phyloP scores from a whole-genome alignment of 1,140 invertebrate species.

The Drosophila sulfurigaster region DNA sequence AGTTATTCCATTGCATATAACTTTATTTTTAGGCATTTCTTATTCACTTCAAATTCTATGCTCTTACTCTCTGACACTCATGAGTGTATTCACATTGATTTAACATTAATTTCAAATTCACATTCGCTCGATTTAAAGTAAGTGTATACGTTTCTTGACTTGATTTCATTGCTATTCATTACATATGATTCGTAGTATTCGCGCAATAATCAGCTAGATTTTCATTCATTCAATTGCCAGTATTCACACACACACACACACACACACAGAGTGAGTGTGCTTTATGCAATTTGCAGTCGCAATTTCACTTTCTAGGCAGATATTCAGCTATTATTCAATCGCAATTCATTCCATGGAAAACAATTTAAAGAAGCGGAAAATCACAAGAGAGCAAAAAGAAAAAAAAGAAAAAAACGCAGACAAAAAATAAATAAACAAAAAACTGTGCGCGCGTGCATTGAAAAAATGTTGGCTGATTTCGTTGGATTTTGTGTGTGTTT shows the following conservation, averaged over 20 bases:
- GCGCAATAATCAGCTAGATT: not conserved
- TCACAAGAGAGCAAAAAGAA: not conserved
- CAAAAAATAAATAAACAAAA: not conserved
- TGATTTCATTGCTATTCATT: not conserved
- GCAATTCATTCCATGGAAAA: slow-evolving; percentile 29
- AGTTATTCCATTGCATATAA: too few relatives aligned
- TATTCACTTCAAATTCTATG: not conserved
- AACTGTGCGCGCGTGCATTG: slow-evolving; percentile 31
- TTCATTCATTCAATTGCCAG: slow-evolving; percentile 1
- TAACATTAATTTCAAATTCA: not conserved
- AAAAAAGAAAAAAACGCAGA: not conserved
- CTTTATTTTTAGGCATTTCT: too few relatives aligned
- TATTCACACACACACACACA: not conserved
- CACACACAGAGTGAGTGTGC: not conserved
- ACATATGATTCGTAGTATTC: slow-evolving; percentile 1
- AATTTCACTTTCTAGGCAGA: slow-evolving; percentile 25
- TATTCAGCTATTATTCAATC: slow-evolving; percentile 38
- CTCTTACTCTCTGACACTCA: not conserved
- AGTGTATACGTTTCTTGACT: not conserved
- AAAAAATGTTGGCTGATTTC: slow-evolving; percentile 27
- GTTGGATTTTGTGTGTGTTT: not conserved
- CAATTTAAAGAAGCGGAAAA: slow-evolving; percentile 22
- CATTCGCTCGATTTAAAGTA: not conserved
- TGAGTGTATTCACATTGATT: not conserved
- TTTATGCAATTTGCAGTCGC: not conserved